Conservation (phyloP, 2,888 invertebrate species). For the Fabriciana adippe region DNA sequence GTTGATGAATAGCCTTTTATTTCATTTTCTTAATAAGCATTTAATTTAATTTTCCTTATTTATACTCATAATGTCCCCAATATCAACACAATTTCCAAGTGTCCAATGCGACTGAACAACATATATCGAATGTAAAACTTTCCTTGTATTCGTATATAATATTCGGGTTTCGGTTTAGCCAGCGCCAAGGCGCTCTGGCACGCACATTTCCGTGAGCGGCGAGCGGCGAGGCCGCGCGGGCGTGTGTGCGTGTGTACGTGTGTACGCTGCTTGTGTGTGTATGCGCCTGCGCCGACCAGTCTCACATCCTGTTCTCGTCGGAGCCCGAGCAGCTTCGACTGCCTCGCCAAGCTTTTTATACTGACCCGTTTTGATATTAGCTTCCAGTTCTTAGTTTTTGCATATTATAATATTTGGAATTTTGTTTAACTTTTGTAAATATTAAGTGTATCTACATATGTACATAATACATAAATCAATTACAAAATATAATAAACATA, state of each 20-base stretch:
- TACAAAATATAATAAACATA: no score
- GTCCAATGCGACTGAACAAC: constrained; percentile 3
- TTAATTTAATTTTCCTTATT: constrained; percentile 1
- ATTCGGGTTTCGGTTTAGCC: constrained; percentile 47
- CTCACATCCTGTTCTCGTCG: constrained; percentile 81
- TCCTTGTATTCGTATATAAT: constrained; percentile 36
- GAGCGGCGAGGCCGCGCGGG: constrained; percentile 69
- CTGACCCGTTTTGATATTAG: constrained; percentile 50
- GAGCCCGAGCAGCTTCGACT: constrained; percentile 71
- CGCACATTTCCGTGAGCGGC: constrained; percentile 79
- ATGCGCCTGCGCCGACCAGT: constrained; percentile 71
- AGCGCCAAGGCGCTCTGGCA: constrained; percentile 55
- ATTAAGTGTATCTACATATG: not conserved
- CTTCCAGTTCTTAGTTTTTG: constrained; percentile 34
- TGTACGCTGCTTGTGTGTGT: constrained; percentile 40
- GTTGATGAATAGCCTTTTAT: not conserved
- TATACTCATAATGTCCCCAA: not conserved
- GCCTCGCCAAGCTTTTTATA: constrained; percentile 79
- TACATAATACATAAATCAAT: not conserved
- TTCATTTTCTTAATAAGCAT: constrained; percentile 3
- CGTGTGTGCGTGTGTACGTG: constrained; percentile 57
- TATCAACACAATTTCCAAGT: not conserved
- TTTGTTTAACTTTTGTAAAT: constrained; percentile 8
- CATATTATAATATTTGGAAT: constrained; percentile 14
- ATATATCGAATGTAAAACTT: constrained; percentile 29